Evolutionary conservation across 2,113 vertebrate genomes (phyloP).

Genomic region (Psittacula cyanocephala): DNA sequence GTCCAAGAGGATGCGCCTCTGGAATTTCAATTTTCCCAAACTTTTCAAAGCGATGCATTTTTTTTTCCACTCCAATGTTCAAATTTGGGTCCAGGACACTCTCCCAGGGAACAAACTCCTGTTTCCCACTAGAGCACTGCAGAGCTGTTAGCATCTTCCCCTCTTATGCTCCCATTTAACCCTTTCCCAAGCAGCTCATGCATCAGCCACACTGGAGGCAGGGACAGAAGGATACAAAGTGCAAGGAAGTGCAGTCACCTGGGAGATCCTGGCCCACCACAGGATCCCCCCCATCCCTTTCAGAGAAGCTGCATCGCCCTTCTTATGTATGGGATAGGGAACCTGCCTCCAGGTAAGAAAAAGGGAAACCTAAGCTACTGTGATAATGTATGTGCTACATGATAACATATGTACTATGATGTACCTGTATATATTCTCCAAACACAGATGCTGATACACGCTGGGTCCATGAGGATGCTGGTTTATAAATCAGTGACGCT

Average conservation of each 20-base stretch:
- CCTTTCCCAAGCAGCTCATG: not conserved
- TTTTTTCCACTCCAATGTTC: not conserved
- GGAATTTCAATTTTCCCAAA: not conserved
- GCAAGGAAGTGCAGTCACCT: not conserved
- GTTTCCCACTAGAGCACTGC: not conserved
- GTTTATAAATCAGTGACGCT: not conserved
- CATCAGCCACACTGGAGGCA: fast-evolving
- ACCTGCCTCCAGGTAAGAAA: not conserved
- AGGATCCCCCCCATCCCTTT: fast-evolving
- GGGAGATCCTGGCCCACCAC: not conserved
- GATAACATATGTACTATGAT: not conserved
- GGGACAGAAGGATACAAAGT: not conserved
- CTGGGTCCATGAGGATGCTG: not conserved
- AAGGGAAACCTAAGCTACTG: not conserved
- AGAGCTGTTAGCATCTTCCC: not conserved
- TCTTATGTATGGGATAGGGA: not conserved
- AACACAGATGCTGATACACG: too few relatives aligned
- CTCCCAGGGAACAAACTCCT: not conserved
- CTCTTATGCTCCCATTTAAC: not conserved
- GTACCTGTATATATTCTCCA: not conserved
- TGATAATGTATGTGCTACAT: not conserved
- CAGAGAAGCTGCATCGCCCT: not conserved
- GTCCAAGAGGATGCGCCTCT: not conserved
- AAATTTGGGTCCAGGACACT: not conserved
- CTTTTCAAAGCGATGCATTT: not conserved